Percentiles rank a stretch among this genome's conserved stretches.
phyloP scores from a whole-genome alignment of 2,113 vertebrate genomes.

The Pseudorhombus dupliciocellatus region DNA sequence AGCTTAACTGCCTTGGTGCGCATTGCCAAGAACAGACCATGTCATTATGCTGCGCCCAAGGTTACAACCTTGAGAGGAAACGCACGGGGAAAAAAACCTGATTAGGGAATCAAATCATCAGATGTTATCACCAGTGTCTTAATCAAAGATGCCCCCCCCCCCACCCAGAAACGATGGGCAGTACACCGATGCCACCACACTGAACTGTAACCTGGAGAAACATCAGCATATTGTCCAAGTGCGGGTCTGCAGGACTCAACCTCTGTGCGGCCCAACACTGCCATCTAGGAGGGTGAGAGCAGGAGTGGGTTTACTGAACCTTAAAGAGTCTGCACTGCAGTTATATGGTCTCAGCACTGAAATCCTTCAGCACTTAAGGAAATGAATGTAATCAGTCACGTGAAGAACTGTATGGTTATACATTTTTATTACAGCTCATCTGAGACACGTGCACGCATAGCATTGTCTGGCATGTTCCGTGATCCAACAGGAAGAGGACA shows the following conservation, averaged over 20 bases:
- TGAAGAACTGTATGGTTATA: background rate
- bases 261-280: slow-evolving; percentile 62
- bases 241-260: background rate
- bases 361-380: slow-evolving; percentile 1
- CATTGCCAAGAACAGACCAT: slow-evolving; percentile 32
- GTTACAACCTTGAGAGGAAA: slow-evolving; percentile 58
- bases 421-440: slow-evolving; percentile 2
- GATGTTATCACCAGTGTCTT: slow-evolving; percentile 64
- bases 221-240: slow-evolving; percentile 5
- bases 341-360: background rate
- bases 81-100: slow-evolving; percentile 24
- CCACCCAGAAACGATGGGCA: slow-evolving; percentile 3
- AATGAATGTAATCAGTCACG: slow-evolving; percentile 10
- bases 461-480: slow-evolving; percentile 16
- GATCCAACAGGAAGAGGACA: slow-evolving; percentile 46
- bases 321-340: background rate
- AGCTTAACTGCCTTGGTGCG: slow-evolving; percentile 51
- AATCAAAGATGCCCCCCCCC: slow-evolving; percentile 45
- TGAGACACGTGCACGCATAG: background rate
- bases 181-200: slow-evolving; percentile 6
- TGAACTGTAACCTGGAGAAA: slow-evolving; percentile 17
- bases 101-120: slow-evolving; percentile 59
- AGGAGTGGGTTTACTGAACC: slow-evolving; percentile 11
- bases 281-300: slow-evolving; percentile 59
- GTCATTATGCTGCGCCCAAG: slow-evolving; percentile 54